Evolutionary conservation across 2,888 invertebrate species (phyloP), one percentile per base, ranked within the genome.

Genomic region (Ophion ventricosus): DNA sequence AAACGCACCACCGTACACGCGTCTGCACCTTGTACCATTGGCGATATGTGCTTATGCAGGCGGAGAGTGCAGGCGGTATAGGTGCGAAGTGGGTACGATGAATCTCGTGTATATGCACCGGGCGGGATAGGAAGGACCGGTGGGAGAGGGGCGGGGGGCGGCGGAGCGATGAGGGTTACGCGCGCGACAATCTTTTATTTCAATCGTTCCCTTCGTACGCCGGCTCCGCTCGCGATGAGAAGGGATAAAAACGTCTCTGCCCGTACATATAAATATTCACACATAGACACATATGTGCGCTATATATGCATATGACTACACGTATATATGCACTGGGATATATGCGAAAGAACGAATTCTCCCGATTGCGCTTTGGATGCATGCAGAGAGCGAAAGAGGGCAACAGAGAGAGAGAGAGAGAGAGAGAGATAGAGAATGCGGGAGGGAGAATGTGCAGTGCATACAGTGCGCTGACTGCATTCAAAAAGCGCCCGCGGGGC

Each of bases 1-100:
- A 75, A n/a, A 43, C 35, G 35, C 29, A 66, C 43, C 1, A 14
- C 43, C 10, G 43, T 43, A 3, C 35, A 35, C 43, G 43, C 43
- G 14, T 43, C 17, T 43, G 14, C 43, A 43, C 43, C 43, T 43
- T 43, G 43, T 43, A 43, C 43, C 43, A 14, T 43, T 11, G 43
- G 43, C 43, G 43, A 43, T 43, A 43, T 43, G 43, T 43, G 43
- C 43, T 14, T 43, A 43, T 14, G 43, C 43, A 43, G 43, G 43
- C 43, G 3, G 14, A 35, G 40, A 23, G 43, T 40, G 54, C 20
- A 69, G 54, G 49, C 54, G 64, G 57, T 85, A 86, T 88, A 90
- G 90, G 91, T 89, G 90, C 89, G 89, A 91, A 91, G 89, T 90
- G 87, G 88, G 88, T 89, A 90, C 90, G 91, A 90, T 90, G 91